Base-by-base conservation (phyloP, 2,113 vertebrate genomes). In the Chaetodon auriga region DNA sequence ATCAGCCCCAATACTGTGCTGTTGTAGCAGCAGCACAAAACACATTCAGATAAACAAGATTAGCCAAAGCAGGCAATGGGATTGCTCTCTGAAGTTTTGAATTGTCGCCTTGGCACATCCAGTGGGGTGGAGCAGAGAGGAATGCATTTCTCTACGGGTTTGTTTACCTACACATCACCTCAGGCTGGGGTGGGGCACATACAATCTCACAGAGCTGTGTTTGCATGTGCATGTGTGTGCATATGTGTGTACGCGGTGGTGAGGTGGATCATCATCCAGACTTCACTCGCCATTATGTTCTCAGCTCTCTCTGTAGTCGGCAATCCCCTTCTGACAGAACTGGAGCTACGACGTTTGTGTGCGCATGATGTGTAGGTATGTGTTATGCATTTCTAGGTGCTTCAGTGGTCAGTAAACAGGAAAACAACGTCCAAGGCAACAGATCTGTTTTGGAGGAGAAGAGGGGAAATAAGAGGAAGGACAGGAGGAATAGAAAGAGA, bases 381-480 rank as follows among this genome's bases (percentile, higher is more conserved):
- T 87, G 49, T 90, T 77, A 73, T 76, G 85, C 64, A 82, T 88
- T 80, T 87, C 80, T 92, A 92, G 88, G 91, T 92, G 92, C 90
- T 92, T 71, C 82, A 89, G 91, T 91, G 81, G 85, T 89, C 75
- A 72, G 88, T 90, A 90, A 93, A 93, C 87, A 90, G 80, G 81
- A 91, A 93, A 92, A 89, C 78, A 91, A 93, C n/a, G 68, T 92
- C 92, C 91, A 94, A 94, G 92, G 93, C 92, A 94, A 94, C 93
- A 87, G 79, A 92, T 93, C 68, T 78, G 87, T 86, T 91, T 86
- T 88, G 38, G 53, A 80, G 65, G 65, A 83, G 57, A 69, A 63
- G 62, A n/a, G 38, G 77, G 78, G 75, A 75, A 82, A 78, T 77
- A 74, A 88, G 68, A 81, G 80, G 76, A 81, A 82, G 82, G 75